Evolutionary conservation across 2,797 vertebrate genomes (phyloP).

Genomic region (Enteromius radiatus): DNA sequence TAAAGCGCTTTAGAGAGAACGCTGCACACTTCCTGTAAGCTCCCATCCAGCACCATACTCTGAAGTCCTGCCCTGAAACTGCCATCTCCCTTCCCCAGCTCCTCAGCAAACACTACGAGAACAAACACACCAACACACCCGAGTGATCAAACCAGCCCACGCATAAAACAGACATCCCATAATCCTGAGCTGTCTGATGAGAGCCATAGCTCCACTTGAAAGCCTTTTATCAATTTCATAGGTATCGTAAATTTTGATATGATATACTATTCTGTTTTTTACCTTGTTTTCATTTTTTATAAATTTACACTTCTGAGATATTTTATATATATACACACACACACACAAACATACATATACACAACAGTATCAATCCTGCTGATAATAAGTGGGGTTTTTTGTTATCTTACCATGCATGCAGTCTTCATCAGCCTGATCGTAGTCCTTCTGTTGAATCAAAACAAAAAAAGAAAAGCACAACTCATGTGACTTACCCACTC

Average conservation of each 20-base stretch:
- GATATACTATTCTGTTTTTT: too few relatives aligned
- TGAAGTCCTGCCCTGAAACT: slow-evolving; percentile 88
- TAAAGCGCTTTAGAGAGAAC: slow-evolving; percentile 95
- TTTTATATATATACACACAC: neutral
- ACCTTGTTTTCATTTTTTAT: neutral
- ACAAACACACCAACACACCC: slow-evolving; percentile 45
- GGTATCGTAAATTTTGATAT: neutral
- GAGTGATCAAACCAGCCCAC: neutral
- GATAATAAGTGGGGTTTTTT: neutral
- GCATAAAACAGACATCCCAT: neutral
- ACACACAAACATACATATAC: too few relatives aligned
- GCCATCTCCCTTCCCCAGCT: slow-evolving; percentile 87
- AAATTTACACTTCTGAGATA: neutral
- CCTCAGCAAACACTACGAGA: slow-evolving; percentile 88
- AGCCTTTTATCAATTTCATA: neutral
- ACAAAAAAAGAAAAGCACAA: neutral
- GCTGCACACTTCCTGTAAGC: slow-evolving; percentile 90
- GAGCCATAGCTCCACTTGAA: neutral
- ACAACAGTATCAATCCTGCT: too few relatives aligned
- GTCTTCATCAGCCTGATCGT: slow-evolving; percentile 98
- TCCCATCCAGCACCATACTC: slow-evolving; percentile 93
- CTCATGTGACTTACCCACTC: neutral
- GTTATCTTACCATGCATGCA: slow-evolving; percentile 92
- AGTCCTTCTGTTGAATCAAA: slow-evolving; percentile 88
- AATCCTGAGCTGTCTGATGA: neutral